Evolutionary conservation across 2,113 vertebrate species (phyloP), one percentile per base, ranked within the genome.

Genomic region (Dipodomys ordii): DNA sequence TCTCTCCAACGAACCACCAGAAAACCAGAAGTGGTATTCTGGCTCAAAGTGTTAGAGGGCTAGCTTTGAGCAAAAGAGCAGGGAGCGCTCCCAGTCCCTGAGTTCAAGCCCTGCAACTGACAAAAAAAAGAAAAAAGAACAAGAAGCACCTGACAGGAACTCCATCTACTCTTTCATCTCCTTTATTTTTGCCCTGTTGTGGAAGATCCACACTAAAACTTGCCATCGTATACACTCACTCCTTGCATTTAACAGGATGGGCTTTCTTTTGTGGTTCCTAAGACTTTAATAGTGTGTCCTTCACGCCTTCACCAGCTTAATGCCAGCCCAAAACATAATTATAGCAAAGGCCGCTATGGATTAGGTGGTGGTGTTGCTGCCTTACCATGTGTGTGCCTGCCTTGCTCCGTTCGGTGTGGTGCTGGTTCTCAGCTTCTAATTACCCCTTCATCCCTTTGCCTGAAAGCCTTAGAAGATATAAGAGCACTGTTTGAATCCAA

Each of bases 121-220:
- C 35, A 35, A 35, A 35, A 35, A 35, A 35, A 3, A 35, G 3
- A 35, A 35, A 35, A 35, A 35, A 35, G 35, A 35, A 35, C 35
- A 35, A 35, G 35, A 35, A 35, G 35, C 35, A 2, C 35, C 35
- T 35, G 35, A 35, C 35, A 35, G 35, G 35, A 35, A 35, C 35
- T 3, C 35, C 35, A 35, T 35, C 35, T 35, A 35, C 35, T 35
- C 53, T 68, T 68, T 62, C 32, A 35, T 3, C 35, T 11, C 39
- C 46, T 69, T 62, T 86, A 15, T 20, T 74, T 28, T 91, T 35
- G 94, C 88, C 60, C 4, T 25, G 74, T 67, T 64, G 82, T 69
- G 88, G 92, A 95, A 35, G 97, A 94, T 96, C 96, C 97, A 95
- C 96, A 95, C 97, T 95, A 96, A 97, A 97, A 97, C 95, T 88